Base-by-base conservation (phyloP, 2,888 invertebrate genomes). In the Schizaphis graminum region DNA sequence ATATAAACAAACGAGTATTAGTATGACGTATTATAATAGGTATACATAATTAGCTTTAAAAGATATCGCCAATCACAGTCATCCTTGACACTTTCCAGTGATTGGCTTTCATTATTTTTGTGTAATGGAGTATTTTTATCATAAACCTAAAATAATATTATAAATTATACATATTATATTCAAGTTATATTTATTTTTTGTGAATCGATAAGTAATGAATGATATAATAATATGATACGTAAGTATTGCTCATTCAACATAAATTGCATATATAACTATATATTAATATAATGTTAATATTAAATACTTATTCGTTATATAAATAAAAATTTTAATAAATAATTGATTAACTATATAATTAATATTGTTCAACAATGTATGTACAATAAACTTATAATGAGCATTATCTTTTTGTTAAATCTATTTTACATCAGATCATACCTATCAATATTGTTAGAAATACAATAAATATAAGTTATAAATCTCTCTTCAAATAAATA, bases 271-370 rank as follows among this genome's bases (percentile, higher is more conserved):
- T 35, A n/a, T n/a, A 67, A 61, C n/a, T 67, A 67, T 67, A 67
- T 35, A 67, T 67, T n/a, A 67, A 35, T 67, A 67, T 35, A 56
- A 35, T 89, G 56, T 56, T 89, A 89, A 56, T 56, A 41, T 26
- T 35, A 88, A 89, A 41, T 89, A 56, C 13, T 67, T 67, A 67
- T 67, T 67, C 67, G 53, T 41, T 89, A 53, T 89, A 13, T 26
- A 56, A 56, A 56, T 89, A 89, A 56, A 56, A 35, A 56, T 89
- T 89, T 89, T 89, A 56, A 56, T 56, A 89, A 89, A 56, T 89
- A 56, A 89, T 89, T 56, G 56, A 35, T 56, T 28, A 47, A 86
- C 28, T 87, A 87, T n/a, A 44, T 44, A 26, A 47, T 77, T 35
- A 77, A 35, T 35, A 77, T 77, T 77, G 35, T 77, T 77, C 8